Percentiles rank a stretch among this genome's conserved stretches.
Evolutionary conservation across 2,888 invertebrate species (phyloP).

Genomic region (Eustalomyia histrio): DNA sequence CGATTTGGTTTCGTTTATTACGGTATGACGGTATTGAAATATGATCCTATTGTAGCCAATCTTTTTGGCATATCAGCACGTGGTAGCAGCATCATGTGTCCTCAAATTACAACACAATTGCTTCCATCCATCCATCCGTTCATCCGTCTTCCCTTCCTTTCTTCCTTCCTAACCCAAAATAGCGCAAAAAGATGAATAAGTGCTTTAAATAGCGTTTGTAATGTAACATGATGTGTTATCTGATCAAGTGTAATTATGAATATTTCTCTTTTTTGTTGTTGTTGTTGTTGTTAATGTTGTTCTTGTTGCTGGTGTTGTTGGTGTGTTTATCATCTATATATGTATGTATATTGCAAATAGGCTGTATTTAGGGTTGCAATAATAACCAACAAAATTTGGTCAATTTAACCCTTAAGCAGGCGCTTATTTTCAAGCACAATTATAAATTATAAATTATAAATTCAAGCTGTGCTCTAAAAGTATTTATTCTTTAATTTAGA

Average conservation of each 20-base stretch:
- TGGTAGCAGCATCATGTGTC: conserved; percentile 49
- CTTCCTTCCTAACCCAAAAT: neutral
- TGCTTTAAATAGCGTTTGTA: conserved; percentile 59
- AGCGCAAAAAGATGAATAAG: conserved; percentile 43
- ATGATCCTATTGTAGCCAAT: conserved; percentile 63
- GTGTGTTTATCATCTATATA: conserved; percentile 38
- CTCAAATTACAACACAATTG: conserved; percentile 60
- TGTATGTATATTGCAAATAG: neutral
- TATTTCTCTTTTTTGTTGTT: conserved; percentile 30
- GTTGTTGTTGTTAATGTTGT: conserved; percentile 29
- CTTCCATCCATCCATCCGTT: conserved; percentile 21
- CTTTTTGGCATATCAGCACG: conserved; percentile 59
- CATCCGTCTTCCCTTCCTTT: neutral
- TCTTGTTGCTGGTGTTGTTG: conserved; percentile 24
- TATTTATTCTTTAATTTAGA: neutral
- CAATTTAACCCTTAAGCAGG: conserved; percentile 60
- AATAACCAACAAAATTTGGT: conserved; percentile 45
- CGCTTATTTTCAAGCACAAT: conserved; percentile 23
- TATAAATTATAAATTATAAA: too few species aligned
- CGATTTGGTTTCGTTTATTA: conserved; percentile 62
- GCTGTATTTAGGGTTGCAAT: conserved; percentile 35
- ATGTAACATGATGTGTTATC: conserved; percentile 62
- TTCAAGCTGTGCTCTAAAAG: conserved; percentile 13
- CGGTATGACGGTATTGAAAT: conserved; percentile 53
- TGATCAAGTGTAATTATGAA: conserved; percentile 66